Base-by-base conservation (phyloP, 2,888 invertebrate species). In the Microctonus hyperodae region DNA sequence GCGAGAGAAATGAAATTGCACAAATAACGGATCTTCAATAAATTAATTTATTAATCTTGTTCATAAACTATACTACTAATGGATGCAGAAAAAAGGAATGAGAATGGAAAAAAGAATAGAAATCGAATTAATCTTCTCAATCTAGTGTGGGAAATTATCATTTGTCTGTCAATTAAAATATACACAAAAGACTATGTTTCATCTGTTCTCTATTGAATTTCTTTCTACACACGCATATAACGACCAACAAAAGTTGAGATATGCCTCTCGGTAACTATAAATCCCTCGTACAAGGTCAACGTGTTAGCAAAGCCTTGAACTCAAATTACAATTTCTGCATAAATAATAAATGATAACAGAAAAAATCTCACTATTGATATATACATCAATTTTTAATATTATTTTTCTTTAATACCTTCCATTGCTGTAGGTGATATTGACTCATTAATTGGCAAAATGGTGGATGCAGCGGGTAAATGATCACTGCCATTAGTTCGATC, bases 401-500 rank as follows among this genome's bases (percentile, higher is more conserved):
- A 5, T 28, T 28, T 28, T 28, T 28, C 28, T 28, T 28, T 28
- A 3, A 7, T 79, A 82, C 82, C 82, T 82, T 81, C 81, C 55
- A 78, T 74, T 28, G 76, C 72, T 25, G 78, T 81, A 6, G 81
- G 79, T 28, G 81, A 81, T 7, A 74, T 69, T 1, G 74, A 65
- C 44, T 70, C 69, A 13, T 62, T 71, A 9, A 72, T 67, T 9
- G 72, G 68, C 13, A 76, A 62, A 11, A 75, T 69, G 0, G 75
- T 72, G 1, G 72, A 70, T 0, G 70, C 69, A 33, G 67, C 55
- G 16, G 69, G 68, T 25, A 71, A 33, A 51, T 69, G 67, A 37
- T 69, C 66, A 35, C 56, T 20, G 33, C 57, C 59, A 22, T 56
- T 53, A 13, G 81, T 71, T 82, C 86, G 70, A 84, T 84, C 78